A percentile compares a stretch with the other conserved stretches of the same genome.
Evolutionary conservation across 2,797 vertebrate species (phyloP).

Genomic region (Cirrhinus molitorella): DNA sequence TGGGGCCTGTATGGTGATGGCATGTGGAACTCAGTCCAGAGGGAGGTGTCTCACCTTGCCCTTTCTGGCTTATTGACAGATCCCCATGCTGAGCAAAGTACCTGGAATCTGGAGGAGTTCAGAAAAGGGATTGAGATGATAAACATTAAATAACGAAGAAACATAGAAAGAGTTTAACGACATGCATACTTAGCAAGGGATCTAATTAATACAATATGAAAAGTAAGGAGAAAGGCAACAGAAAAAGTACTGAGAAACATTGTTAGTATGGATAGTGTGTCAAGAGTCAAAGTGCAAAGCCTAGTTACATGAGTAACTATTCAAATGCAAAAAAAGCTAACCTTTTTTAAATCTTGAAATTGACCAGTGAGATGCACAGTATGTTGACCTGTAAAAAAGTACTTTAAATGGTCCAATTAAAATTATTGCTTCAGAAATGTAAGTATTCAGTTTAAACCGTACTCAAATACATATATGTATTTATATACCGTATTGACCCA

Average conservation of each 20-base stretch:
- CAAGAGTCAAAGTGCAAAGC: background rate
- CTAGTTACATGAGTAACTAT: background rate
- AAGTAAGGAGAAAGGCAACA: conserved; percentile 25
- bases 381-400: too few species aligned
- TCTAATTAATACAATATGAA: conserved; percentile 3
- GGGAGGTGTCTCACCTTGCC: conserved; percentile 22
- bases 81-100: conserved; percentile 64
- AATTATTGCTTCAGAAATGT: background rate
- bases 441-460: too few species aligned
- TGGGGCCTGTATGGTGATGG: conserved; percentile 71
- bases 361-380: background rate
- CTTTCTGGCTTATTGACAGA: conserved; percentile 71
- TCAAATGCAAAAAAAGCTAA: background rate
- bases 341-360: background rate
- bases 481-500: too few species aligned
- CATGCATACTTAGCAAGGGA: background rate
- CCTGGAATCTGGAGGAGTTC: conserved; percentile 18
- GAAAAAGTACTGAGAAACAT: background rate
- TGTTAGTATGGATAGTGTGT: background rate
- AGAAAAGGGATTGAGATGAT: conserved; percentile 10
- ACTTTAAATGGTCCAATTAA: too few species aligned
- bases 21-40: conserved; percentile 61
- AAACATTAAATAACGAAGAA: background rate
- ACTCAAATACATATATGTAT: too few species aligned
- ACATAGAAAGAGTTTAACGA: conserved; percentile 23